Evolutionary conservation across 2,888 invertebrate species (phyloP).

Genomic region (Azorinus chamasolen): DNA sequence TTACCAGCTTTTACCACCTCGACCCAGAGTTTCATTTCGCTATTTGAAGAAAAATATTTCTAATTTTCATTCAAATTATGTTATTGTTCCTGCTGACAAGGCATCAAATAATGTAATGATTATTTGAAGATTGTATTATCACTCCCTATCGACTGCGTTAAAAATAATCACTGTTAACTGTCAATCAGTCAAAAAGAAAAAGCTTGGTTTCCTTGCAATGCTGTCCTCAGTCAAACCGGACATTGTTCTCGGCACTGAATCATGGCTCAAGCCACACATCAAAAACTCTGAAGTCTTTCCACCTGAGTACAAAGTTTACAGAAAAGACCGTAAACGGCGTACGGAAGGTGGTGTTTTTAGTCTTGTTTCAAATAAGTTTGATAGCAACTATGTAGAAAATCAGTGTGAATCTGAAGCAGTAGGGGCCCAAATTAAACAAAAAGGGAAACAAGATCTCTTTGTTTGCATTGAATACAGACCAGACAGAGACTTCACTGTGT

Average conservation of each 20-base stretch:
- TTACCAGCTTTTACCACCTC: neutral
- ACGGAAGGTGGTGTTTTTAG: conserved; percentile 12
- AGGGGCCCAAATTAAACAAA: neutral
- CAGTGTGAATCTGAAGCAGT: neutral
- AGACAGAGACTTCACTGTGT: neutral
- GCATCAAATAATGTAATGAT: too few relatives aligned
- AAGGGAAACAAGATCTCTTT: neutral
- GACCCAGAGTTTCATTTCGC: too few relatives aligned
- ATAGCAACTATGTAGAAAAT: neutral
- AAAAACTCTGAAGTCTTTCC: neutral
- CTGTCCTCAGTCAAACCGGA: neutral
- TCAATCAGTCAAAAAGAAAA: conserved; percentile 26
- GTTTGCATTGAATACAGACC: neutral
- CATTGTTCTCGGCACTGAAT: neutral
- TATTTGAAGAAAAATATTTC: too few relatives aligned
- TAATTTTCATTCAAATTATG: too few relatives aligned
- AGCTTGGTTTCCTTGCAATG: neutral
- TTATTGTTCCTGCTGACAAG: too few relatives aligned
- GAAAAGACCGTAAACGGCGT: neutral
- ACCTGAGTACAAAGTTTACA: neutral
- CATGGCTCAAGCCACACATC: neutral
- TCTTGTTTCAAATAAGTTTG: conserved; percentile 8
- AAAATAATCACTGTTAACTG: conserved; percentile 18
- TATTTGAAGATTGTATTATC: too few relatives aligned
- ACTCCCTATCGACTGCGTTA: too few relatives aligned